Base-by-base conservation (phyloP, 2,797 vertebrate genomes). In the Orestias chungarensis region DNA sequence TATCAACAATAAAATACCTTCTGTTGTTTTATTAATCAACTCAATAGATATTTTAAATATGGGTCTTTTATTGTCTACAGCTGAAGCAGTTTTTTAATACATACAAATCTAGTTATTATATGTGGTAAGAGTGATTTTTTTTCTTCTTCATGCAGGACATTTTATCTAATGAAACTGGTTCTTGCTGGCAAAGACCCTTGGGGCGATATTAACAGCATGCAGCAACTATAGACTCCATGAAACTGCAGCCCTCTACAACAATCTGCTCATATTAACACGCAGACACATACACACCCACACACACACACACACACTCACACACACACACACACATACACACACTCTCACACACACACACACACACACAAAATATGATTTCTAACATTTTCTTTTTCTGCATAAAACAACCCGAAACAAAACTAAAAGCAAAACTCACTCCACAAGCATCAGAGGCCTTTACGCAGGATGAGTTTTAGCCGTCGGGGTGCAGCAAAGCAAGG, bases 371-470 rank as follows among this genome's bases (percentile, higher is more conserved):
- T 4, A 27, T 3, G 46, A 55, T 47, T 66, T 66, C 17, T 35
- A 64, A 66, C 73, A 73, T n/a, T n/a, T n/a, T n/a, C 50, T 25
- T 75, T 65, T 35, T 15, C 62, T n/a, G 38, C 17, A 6, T n/a
- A 46, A 68, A 31, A 27, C 38, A 23, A 8, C 29, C 54, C 4
- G 20, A 38, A 50, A n/a, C 14, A 57, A 7, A 82, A 81, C 49
- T 76, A 90, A 42, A 57, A 67, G 33, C 31, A 18, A 43, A 52
- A 74, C 91, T 93, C 92, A 93, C 93, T 88, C 87, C 84, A 86
- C 77, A 35, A 81, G 86, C 81, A 74, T 81, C 66, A 78, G 75
- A 87, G 88, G 91, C 90, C 92, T 82, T n/a, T 78, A 68, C 25
- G 73, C 65, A 54, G 85, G 68, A 75, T 33, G 81, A 70, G n/a